Base-by-base conservation (phyloP, 64 coral and sea anemone genomes). In the Montipora capricornis region DNA sequence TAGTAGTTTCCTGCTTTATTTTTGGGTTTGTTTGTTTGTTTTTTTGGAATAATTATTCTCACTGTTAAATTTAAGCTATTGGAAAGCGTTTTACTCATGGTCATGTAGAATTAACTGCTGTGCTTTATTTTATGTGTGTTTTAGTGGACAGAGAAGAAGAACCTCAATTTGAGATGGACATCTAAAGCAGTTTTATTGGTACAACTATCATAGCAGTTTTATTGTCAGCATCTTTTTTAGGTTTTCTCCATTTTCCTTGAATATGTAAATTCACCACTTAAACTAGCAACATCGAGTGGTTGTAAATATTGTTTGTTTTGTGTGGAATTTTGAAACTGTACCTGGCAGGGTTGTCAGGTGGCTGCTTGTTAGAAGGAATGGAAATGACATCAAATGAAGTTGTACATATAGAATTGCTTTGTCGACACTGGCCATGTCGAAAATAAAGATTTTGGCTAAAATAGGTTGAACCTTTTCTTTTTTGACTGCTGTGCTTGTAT, bases 151-250 rank as follows among this genome's bases (percentile, higher is more conserved):
- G 37, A 37, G 37, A 89, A 29, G 94, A 92, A 74, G 90, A 92
- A 59, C 84, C 84, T n/a, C 94, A 95, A 15, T 95, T 95, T 88
- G 75, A 95, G 90, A 95, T 95, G 94, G 94, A 95, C 10, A 95
- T 95, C 82, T 95, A 71, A 88, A 12, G 64, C 44, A 19, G 17
- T n/a, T 16, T 22, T 37, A 55, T 45, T 16, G 51, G 78, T 29
- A 80, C 51, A 1, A 1, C 2, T 4, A 58, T 12, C 50, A 68
- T 44, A 17, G 12, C 57, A 64, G 51, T 57, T 57, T 11, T 6
- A 57, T 11, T 57, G 6, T 57, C 11, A 11, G 6, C 37, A 24
- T 47, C 47, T 68, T 44, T 73, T 86, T 62, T 64, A 14, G 52
- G 52, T 64, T 61, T 64, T 44, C 12, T 17, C 82, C 70, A 45